Base-by-base conservation (phyloP, 2,888 invertebrate species). In the Hymenopus coronatus region DNA sequence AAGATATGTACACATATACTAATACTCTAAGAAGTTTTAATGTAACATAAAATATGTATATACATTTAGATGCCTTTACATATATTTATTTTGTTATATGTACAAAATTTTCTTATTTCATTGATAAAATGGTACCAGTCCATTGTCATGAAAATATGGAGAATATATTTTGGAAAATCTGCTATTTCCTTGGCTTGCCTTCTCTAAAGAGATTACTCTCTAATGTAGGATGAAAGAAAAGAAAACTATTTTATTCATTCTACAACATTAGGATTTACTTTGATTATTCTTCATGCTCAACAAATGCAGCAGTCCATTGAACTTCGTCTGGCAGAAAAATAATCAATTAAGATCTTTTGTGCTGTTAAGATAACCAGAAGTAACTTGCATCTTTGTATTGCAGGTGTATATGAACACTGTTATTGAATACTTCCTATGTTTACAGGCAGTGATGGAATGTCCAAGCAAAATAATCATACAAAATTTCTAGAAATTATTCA, bases 21-120 rank as follows among this genome's bases (percentile, higher is more conserved):
- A 33, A 82, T 33, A 87, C 40, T 87, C 81, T 27, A 87, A 87
- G 20, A 70, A 70, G 4, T 70, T 70, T 70, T 20, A 84, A 25
- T 28, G 33, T 30, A 84, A 28, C 12, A 84, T 30, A 84, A 84
- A 87, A 87, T 87, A 87, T 40, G 27, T 87, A 70, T 33, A 82
- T 82, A 87, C 82, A 87, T 3, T 27, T 87, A 87, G n/a, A 33
- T 87, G 87, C 87, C 87, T 87, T 87, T 87, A 82, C 82, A 87
- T 33, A 30, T 85, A 40, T 46, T 85, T 27, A 27, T 33, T 87
- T 15, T 87, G 82, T 30, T 33, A 33, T 82, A 30, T 86, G 9
- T 81, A 86, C 25, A 87, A 33, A 30, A 84, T 15, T 14, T 84
- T 25, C 25, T 84, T 25, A 2, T 84, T 30, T 28, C 33, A 70